phyloP scores from a whole-genome alignment of 2,888 invertebrate species.

The Lordiphosa fenestrarum region DNA sequence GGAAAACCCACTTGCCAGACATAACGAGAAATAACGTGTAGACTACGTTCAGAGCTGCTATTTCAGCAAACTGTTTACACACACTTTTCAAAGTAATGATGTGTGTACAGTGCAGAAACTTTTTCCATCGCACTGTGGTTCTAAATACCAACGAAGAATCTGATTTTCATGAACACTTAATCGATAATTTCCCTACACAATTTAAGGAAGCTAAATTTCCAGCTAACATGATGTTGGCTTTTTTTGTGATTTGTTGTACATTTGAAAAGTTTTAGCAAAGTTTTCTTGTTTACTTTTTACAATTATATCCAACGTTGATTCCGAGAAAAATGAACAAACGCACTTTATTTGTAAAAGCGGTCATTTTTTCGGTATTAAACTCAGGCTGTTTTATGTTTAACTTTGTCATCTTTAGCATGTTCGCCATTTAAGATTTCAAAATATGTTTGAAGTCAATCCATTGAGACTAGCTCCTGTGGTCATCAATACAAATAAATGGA shows the following conservation, averaged over 20 bases:
- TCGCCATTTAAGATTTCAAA: no score
- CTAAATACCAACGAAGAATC: slow-evolving; percentile 18
- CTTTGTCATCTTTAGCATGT: no score
- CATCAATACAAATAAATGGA: no score
- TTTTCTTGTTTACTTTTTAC: slow-evolving; percentile 34
- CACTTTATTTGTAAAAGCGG: background rate
- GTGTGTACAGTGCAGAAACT: slow-evolving; percentile 29
- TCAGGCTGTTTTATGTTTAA: no score
- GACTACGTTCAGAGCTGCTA: slow-evolving; percentile 33
- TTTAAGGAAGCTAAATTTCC: background rate
- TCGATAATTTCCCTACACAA: background rate
- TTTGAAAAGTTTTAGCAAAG: slow-evolving; percentile 25
- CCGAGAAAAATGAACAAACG: background rate
- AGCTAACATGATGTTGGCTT: background rate
- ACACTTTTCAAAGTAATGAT: slow-evolving; percentile 37
- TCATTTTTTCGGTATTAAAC: no score
- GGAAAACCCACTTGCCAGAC: slow-evolving; percentile 8
- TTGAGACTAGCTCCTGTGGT: no score
- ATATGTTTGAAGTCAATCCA: no score
- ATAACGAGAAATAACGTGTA: slow-evolving; percentile 19
- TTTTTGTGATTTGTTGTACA: slow-evolving; percentile 13
- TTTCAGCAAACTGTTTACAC: slow-evolving; percentile 41
- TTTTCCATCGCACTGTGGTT: slow-evolving; percentile 22
- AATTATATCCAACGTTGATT: slow-evolving; percentile 22
- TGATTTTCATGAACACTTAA: background rate